These are phyloP conservation scores for Mermis nigrescens DNA, from an alignment of 2,888 invertebrate genomes.

Conservation along the genomic window DNA sequence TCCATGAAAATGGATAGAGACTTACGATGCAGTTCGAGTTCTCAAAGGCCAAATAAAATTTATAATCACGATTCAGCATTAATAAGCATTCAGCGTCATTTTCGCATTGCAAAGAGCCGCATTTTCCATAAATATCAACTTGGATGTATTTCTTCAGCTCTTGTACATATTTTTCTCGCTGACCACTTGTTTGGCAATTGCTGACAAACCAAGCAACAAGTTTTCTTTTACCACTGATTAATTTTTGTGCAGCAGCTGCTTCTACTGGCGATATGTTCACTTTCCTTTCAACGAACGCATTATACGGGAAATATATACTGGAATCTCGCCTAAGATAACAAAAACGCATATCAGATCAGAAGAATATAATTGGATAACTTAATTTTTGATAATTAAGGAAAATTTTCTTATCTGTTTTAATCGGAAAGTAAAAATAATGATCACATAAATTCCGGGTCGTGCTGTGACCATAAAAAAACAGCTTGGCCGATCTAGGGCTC, in stretches of 20 bases:
- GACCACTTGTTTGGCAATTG: not conserved
- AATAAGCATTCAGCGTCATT: constrained; percentile 17
- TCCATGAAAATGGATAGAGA: no score
- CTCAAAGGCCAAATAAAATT: constrained; percentile 17
- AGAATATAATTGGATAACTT: no score
- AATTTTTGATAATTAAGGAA: not conserved
- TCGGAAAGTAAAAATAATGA: no score
- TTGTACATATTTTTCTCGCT: not conserved
- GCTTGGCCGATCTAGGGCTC: no score
- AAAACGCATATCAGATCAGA: not conserved
- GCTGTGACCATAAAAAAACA: no score
- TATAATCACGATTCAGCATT: constrained; percentile 21
- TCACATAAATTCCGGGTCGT: no score
- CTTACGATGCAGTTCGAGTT: constrained; percentile 22
- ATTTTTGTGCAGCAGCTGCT: not conserved
- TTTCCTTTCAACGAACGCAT: not conserved
- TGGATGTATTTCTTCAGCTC: not conserved
- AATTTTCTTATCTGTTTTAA: no score
- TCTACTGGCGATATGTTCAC: not conserved
- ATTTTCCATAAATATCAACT: constrained; percentile 10
- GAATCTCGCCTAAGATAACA: not conserved
- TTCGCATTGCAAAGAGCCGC: constrained; percentile 1
- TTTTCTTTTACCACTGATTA: not conserved
- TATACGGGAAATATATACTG: not conserved
- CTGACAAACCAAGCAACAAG: not conserved